Percentiles rank a stretch among this genome's conserved stretches.
phyloP scores from a whole-genome alignment of 2,113 vertebrate species.

The Hypomesus transpacificus region DNA sequence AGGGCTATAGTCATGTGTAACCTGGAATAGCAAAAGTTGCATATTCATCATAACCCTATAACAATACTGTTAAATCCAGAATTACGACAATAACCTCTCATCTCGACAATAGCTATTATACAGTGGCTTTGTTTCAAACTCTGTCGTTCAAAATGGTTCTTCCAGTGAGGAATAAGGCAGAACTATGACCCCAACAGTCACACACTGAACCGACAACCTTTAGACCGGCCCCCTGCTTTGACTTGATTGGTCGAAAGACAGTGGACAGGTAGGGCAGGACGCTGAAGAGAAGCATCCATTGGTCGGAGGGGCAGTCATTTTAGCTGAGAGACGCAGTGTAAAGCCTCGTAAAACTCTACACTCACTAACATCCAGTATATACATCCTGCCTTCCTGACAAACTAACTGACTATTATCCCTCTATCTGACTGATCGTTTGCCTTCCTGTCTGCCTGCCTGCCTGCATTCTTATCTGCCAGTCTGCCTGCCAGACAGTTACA shows the following conservation, averaged over 20 bases:
- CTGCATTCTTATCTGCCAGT: not conserved
- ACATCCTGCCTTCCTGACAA: too few species aligned
- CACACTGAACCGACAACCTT: constrained; percentile 47
- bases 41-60: constrained; percentile 17
- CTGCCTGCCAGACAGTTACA: not conserved
- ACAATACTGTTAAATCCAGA: too few species aligned
- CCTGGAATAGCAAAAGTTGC: too few species aligned
- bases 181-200: constrained; percentile 71
- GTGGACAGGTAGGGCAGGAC: not conserved
- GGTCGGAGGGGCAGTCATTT: not conserved
- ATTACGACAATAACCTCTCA: too few species aligned
- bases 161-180: constrained; percentile 74
- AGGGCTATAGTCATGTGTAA: too few species aligned
- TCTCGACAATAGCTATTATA: not conserved
- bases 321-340: not conserved
- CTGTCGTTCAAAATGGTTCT: constrained; percentile 27
- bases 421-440: not conserved
- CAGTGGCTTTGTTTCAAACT: not conserved
- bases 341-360: too few species aligned
- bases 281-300: constrained; percentile 4
- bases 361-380: too few species aligned
- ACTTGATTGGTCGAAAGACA: not conserved
- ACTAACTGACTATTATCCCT: too few species aligned
- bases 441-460: not conserved
- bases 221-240: constrained; percentile 31